Evolutionary conservation across 92 coral and sea anemone genomes (phyloP), one percentile per base, ranked within the genome.

Genomic region (Anthopleura xanthogrammica): DNA sequence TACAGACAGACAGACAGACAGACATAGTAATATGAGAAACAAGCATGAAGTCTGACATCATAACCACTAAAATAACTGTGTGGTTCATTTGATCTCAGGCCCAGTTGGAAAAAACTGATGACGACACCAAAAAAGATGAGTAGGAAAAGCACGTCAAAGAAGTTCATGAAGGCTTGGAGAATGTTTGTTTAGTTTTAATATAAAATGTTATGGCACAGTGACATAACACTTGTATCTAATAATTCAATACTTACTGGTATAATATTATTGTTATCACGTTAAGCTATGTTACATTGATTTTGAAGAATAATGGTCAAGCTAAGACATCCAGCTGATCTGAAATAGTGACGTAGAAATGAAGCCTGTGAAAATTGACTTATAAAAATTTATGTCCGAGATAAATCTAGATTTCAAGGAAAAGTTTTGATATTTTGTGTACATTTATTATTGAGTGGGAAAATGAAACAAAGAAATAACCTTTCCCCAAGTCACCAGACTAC

Each of bases 111-210:
- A 84, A 90, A 46, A 85, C 78, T 41, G 41, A 85, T 20, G 87
- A 46, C 7, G 93, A 81, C 2, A 78, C 78, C 60, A 90, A 90
- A 79, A 90, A 90, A 84, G 89, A 84, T 43, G 89, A 90, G 91
- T 90, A 79, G 71, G 74, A 54, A 16, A 29, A 29, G 36, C 46
- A 54, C 0, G 3, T 14, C 82, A 52, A 78, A 43, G 55, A 71
- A 68, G 43, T 12, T 8, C 40, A n/a, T 76, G 36, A 73, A 17
- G 36, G 77, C 7, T 73, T 10, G 22, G 55, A 76, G 36, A 43
- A 14, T 13, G 2, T 41, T 41, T 75, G 78, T 75, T 75, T 75
- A 75, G 78, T 75, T 75, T 42, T 75, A 42, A 75, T 75, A 50
- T 75, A 19, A 42, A 4, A 41, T 75, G 57, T 75, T 75, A 50